phyloP scores from a whole-genome alignment of 2,113 vertebrate genomes.

The Pelvicachromis taeniatus region DNA sequence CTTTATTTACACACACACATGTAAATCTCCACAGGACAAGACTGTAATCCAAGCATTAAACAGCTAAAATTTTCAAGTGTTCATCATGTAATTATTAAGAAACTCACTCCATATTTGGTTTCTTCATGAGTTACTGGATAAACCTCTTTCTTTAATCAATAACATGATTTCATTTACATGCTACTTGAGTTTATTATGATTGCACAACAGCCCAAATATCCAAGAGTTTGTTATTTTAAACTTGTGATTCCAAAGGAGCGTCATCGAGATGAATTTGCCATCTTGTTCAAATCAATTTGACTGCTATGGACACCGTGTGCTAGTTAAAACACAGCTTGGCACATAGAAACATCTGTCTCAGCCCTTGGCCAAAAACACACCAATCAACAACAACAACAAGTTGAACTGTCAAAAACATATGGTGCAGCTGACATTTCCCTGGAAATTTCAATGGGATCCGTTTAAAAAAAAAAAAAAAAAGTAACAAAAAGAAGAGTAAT shows the following conservation, averaged over 20 bases:
- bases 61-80: neutral
- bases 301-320: constrained; percentile 2
- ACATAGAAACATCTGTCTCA: constrained; percentile 55
- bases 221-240: neutral
- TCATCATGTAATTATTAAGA: neutral
- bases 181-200: neutral
- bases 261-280: neutral
- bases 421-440: neutral
- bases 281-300: constrained; percentile 4
- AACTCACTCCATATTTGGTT: neutral
- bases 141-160: neutral
- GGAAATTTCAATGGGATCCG: neutral
- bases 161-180: neutral
- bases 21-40: neutral
- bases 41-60: neutral
- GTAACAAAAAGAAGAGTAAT: neutral
- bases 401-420: constrained; percentile 10
- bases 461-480: neutral
- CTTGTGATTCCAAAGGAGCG: neutral
- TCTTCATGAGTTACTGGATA: neutral
- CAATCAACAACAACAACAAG: constrained; percentile 12
- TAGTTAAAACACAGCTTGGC: constrained; percentile 4
- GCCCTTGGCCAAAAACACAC: constrained; percentile 15
- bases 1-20: neutral
- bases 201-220: neutral